phyloP scores from a whole-genome alignment of 1,140 invertebrate genomes.

The Zeugodacus cucurbitae region DNA sequence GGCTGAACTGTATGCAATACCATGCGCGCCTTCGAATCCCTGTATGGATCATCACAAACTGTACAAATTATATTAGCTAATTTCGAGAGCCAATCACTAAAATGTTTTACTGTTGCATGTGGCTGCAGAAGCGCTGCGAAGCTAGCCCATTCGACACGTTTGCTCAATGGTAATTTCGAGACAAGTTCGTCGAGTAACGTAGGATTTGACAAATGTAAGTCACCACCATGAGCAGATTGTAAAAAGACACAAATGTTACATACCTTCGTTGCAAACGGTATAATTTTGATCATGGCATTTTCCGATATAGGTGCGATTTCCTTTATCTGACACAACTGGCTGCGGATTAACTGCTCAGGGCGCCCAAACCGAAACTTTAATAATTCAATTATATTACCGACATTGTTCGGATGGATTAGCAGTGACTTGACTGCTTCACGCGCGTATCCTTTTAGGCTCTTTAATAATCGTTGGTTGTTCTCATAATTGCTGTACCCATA shows the following conservation, averaged over 20 bases:
- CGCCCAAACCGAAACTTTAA: constrained; percentile 6
- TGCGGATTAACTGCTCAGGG: background rate
- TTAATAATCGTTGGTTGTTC: constrained; percentile 30
- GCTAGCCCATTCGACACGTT: too few relatives aligned
- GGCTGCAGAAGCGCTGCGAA: background rate
- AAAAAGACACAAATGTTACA: background rate
- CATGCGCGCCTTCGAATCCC: background rate
- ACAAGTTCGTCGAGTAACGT: background rate
- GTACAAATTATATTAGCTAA: background rate
- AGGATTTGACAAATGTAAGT: too few relatives aligned
- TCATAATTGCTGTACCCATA: constrained; percentile 10
- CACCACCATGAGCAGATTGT: background rate
- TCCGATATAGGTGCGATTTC: too few relatives aligned
- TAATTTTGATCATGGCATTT: too few relatives aligned
- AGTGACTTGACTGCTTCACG: constrained; percentile 19
- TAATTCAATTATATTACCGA: too few relatives aligned
- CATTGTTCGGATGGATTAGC: too few relatives aligned
- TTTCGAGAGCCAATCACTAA: background rate
- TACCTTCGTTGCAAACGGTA: background rate
- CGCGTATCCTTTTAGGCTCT: constrained; percentile 12
- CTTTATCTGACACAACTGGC: background rate
- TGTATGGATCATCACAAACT: background rate
- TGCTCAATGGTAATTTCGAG: too few relatives aligned
- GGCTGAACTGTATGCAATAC: background rate
- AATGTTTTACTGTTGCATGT: background rate